Evolutionary conservation across 2,888 invertebrate species (phyloP), one percentile per base, ranked within the genome.

Genomic region (Mimumesa dahlbomi): DNA sequence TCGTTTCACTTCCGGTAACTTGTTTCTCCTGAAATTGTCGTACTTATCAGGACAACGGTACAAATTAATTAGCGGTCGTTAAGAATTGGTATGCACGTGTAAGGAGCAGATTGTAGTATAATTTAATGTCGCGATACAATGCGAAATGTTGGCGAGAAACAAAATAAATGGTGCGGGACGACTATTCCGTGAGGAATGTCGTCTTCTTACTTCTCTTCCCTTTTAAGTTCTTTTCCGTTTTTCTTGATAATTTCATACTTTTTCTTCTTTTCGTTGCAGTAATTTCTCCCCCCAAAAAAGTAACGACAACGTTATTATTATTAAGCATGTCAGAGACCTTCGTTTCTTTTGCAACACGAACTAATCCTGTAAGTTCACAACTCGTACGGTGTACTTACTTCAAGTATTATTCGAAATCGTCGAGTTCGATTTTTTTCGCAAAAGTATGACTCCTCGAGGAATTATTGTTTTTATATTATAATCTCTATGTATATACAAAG

Each of bases 371-470:
- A 78, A 69, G 76, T 71, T 78, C 50, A 67, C 46, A 46, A 71
- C 50, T 73, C 65, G 64, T 73, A 71, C 36, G 58, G 69, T 75
- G 79, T 79, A 79, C 79, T 79, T 79, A 81, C 67, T 48, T 67
- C 11, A 56, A 74, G 61, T 72, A 61, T 77, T 74, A 71, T 58
- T 66, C 58, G 42, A 65, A 71, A 65, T 71, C 61, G 48, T 66
- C 62, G 63, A 65, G 65, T 66, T 69, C 42, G 50, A 45, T 61
- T 40, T 4, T 14, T 52, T 40, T 58, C 36, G 36, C 13, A 40
- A 36, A 38, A 14, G 16, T 31, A n/a, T 9, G 46, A 13, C 45
- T 56, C 45, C 43, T 21, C 18, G 46, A 2, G 14, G 14, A 25
- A 34, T 18, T 18, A 31, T 25, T 46, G 21, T 29, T 6, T 48